Base-by-base conservation (phyloP, 1,140 invertebrate species). In the Drosophila athabasca region DNA sequence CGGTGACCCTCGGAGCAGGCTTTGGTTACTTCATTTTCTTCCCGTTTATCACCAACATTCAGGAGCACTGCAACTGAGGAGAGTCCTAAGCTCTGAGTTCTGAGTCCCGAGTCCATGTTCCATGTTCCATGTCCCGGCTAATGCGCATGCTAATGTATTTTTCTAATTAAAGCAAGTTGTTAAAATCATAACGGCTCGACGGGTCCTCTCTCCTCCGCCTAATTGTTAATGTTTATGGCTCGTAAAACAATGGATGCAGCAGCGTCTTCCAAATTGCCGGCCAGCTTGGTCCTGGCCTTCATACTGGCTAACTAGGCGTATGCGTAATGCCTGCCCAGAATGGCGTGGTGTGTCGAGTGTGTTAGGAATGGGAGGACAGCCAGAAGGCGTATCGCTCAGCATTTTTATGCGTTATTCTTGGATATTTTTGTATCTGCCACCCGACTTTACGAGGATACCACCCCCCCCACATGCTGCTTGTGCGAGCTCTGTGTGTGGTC, bases 21-120 rank as follows among this genome's bases (percentile, higher is more conserved):
- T 92, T 96, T 7, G 98, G 98, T 2, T 99, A 98, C 92, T 98
- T 99, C 92, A 92, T 97, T 54, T 99, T 99, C 92, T 98, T 79
- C 29, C 77, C 59, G 17, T 44, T 57, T 4, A 35, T n/a, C 31
- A 48, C 26, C 6, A 66, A n/a, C 39, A 26, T 78, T 6, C 24
- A 62, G n/a, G 82, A 85, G 19, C 81, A 87, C 29, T 85, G 81
- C 68, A 81, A 78, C 64, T 85, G 65, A 81, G 55, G 9, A 4
- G 2, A 19, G 29, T 8, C 7, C 29, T 8, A 7, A 39, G 35
- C 0, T 3, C 4, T 8, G 29, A 39, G 35, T 0, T 3, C 4
- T 2, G 35, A 39, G 7, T 9, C 31, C 31, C 0, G 31, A 35
- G 9, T 35, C 31, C 31, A 11, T 35, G 31, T 35, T 35, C 31